phyloP scores from a whole-genome alignment of 2,113 vertebrate species.

The Taurulus bubalis region DNA sequence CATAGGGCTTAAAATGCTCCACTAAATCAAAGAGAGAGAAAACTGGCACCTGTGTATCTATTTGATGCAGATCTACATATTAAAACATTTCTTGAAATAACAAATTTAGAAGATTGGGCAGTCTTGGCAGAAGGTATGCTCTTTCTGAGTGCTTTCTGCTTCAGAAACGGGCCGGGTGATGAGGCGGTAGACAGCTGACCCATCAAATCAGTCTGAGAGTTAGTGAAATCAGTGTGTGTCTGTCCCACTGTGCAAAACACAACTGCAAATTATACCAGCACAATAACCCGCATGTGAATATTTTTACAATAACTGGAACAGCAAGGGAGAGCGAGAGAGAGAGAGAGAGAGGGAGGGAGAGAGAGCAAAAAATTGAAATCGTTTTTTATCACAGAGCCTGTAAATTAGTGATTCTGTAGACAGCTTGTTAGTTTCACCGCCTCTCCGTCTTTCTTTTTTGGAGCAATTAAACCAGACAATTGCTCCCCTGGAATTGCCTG shows the following conservation, averaged over 20 bases:
- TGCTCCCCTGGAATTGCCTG: conserved; percentile 73
- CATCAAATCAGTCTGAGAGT: conserved; percentile 57
- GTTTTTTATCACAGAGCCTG: conserved; percentile 63
- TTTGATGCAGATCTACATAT: conserved; percentile 19
- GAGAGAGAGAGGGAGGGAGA: background rate
- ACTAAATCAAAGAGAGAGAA: background rate
- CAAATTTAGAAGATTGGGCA: conserved; percentile 4
- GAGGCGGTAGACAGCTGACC: conserved; percentile 28
- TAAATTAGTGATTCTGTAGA: conserved; percentile 79
- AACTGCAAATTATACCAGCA: conserved; percentile 60
- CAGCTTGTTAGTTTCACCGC: conserved; percentile 83
- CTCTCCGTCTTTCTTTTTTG: conserved; percentile 75
- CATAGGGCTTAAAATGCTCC: background rate
- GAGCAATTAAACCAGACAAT: conserved; percentile 83
- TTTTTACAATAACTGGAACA: conserved; percentile 64
- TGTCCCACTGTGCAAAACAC: conserved; percentile 57
- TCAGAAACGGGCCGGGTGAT: conserved; percentile 42
- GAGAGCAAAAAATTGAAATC: conserved; percentile 55
- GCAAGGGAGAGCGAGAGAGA: conserved; percentile 9
- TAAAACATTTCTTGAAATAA: conserved; percentile 20
- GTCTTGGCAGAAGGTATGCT: background rate
- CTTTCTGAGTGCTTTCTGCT: conserved; percentile 21
- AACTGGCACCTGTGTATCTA: background rate
- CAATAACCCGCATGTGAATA: conserved; percentile 66
- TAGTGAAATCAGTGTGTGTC: conserved; percentile 46